A percentile compares a stretch with the other conserved stretches of the same genome.
phyloP scores from a whole-genome alignment of 2,888 invertebrate genomes.

The Dendrolimus pini region DNA sequence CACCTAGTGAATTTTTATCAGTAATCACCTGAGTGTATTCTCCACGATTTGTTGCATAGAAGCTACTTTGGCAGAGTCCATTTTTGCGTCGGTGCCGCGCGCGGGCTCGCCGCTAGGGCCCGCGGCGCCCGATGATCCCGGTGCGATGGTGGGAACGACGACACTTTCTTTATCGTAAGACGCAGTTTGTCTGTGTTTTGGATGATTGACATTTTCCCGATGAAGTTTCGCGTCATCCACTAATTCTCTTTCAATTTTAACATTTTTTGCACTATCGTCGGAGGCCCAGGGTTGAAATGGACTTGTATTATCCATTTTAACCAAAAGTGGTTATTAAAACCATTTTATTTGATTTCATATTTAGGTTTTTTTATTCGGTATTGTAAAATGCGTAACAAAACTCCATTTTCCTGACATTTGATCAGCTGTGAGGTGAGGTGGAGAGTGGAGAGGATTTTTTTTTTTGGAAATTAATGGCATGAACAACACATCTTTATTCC shows the following conservation, averaged over 20 bases:
- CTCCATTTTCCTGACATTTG: slow-evolving; percentile 77
- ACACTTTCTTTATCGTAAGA: slow-evolving; percentile 73
- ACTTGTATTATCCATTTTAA: slow-evolving; percentile 70
- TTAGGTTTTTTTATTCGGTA: slow-evolving; percentile 53
- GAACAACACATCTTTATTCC: too few species aligned
- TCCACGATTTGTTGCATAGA: slow-evolving; percentile 80
- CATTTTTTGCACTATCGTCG: slow-evolving; percentile 66
- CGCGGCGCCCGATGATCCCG: slow-evolving; percentile 55
- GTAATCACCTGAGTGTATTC: slow-evolving; percentile 77
- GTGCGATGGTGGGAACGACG: slow-evolving; percentile 49
- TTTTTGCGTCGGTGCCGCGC: slow-evolving; percentile 49
- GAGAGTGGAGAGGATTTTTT: slow-evolving; percentile 31
- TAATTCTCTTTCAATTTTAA: slow-evolving; percentile 67
- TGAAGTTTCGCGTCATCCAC: slow-evolving; percentile 76
- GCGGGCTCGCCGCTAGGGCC: slow-evolving; percentile 40
- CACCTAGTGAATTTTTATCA: neutral
- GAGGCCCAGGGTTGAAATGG: slow-evolving; percentile 73
- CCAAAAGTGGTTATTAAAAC: slow-evolving; percentile 44
- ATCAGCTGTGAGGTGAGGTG: slow-evolving; percentile 73
- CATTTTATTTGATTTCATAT: slow-evolving; percentile 55
- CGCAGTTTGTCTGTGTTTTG: slow-evolving; percentile 77
- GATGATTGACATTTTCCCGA: slow-evolving; percentile 76
- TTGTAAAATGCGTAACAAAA: slow-evolving; percentile 71
- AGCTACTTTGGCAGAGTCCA: slow-evolving; percentile 67
- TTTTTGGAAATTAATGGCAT: slow-evolving; percentile 3